A percentile compares a stretch with the other conserved stretches of the same genome.
phyloP scores from a whole-genome alignment of 1,140 invertebrate genomes.

The Ganaspis sp. region DNA sequence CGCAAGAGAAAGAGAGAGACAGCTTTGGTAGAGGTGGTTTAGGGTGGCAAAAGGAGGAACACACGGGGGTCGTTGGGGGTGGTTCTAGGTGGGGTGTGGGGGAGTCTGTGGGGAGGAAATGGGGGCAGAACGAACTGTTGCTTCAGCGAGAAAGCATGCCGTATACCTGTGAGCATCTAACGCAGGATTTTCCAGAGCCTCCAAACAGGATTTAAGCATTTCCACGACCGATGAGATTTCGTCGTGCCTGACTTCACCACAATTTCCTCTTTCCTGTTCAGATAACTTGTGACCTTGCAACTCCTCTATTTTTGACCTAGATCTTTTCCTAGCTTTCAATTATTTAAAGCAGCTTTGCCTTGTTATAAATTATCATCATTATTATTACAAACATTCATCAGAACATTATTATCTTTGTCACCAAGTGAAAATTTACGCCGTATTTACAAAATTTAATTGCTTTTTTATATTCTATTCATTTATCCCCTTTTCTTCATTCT shows the following conservation, averaged over 20 bases:
- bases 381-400: too few species aligned
- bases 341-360: not conserved
- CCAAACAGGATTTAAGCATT: conserved; percentile 64
- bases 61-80: conserved; percentile 38
- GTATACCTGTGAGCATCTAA: conserved; percentile 51
- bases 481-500: too few species aligned
- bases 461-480: too few species aligned
- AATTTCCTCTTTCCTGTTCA: conserved; percentile 44
- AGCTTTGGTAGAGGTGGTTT: conserved; percentile 56
- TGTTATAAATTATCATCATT: not conserved
- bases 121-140: conserved; percentile 71
- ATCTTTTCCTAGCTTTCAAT: not conserved
- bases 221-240: conserved; percentile 52
- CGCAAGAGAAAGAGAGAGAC: conserved; percentile 5
- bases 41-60: conserved; percentile 58
- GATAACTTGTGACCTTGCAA: not conserved
- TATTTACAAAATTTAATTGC: too few species aligned
- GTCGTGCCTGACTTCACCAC: conserved; percentile 46
- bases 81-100: conserved; percentile 30
- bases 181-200: conserved; percentile 65
- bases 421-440: too few species aligned
- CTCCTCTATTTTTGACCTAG: not conserved
- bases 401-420: too few species aligned
- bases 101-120: conserved; percentile 38
- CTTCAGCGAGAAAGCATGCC: conserved; percentile 65